Base-by-base conservation (phyloP, 2,113 vertebrate genomes). In the Alethe castanea region DNA sequence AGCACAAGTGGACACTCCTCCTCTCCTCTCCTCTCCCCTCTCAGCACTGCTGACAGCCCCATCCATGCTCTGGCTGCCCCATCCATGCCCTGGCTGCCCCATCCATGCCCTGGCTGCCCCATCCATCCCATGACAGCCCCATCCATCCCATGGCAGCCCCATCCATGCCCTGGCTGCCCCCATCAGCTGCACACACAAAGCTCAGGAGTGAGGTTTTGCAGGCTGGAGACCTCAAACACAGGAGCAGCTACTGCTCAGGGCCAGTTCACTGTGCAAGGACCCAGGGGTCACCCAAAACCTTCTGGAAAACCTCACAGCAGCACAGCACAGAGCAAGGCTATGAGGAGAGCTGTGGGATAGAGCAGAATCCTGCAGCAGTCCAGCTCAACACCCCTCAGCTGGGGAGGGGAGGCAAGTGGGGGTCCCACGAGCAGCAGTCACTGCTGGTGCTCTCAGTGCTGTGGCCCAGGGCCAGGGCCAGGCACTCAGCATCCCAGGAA, bases 281-380 rank as follows among this genome's bases (percentile, higher is more conserved):
- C 38, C 7, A n/a, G 50, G 29, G 38, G 28, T 53, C 53, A 25
- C 16, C 26, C 26, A 25, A 50, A 17, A 54, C 54, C 67, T 53
- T 19, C 65, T 35, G 12, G 17, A 42, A 36, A 52, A 9, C 17
- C 73, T 86, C 56, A 4, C 45, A 38, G 33, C 52, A 60, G 1
- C 47, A 24, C 0, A 23, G 36, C 19, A 7, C 38, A 40, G n/a
- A 44, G 48, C 59, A 38, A 36, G 13, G 64, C 71, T 13, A 1
- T 0, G 3, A 47, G 60, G n/a, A 45, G 28, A 44, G 62, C 53
- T 42, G 29, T 11, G 74, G 57, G 3, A 24, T 2, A 29, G 1
- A 56, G 56, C 35, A 31, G 11, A 44, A 44, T 62, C 54, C 83
- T 38, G 10, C 60, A 65, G 80, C 72, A 76, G 64, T 31, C 38